Base-by-base conservation (phyloP, 2,113 vertebrate genomes). In the Toxotes jaculatrix region DNA sequence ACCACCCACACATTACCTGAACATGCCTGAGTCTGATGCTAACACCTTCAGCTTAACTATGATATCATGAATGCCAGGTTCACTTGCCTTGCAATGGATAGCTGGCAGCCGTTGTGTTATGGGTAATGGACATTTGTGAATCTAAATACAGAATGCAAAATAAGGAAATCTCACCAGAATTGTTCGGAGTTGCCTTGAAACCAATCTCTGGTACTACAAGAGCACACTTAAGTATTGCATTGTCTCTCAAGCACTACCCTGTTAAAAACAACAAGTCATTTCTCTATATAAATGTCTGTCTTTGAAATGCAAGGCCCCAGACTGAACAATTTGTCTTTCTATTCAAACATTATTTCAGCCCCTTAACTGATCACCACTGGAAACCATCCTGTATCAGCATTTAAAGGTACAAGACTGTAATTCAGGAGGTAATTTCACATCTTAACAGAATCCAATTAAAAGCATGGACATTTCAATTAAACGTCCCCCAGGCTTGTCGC, bases 391-490 rank as follows among this genome's bases (percentile, higher is more conserved):
- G 80, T 89, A 87, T 85, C 79, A 75, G 90, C 86, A 82, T 95
- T 94, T 93, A 93, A 93, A 92, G 92, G 93, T 92, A 87, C 91
- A 91, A 80, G 86, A 84, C 90, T 88, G 87, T 85, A 90, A 91
- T 91, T 91, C 88, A 91, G 91, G 80, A 94, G 93, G 91, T 91
- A 93, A 95, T 95, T 94, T 93, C 92, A 93, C 93, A 93, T 95
- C 94, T 94, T 93, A 94, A 92, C 91, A 85, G 87, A 95, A 95
- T 93, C 93, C 95, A 96, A 95, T 96, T 95, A 95, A 95, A 93
- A 93, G 92, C 87, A 63, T 55, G 84, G 91, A 86, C 91, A 86
- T 95, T 95, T 93, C 92, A 95, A 95, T 96, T 94, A 95, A 94
- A 94, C 83, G 82, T 93, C 88, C 90, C 84, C 77, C 89, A 43